Percentiles rank a stretch among this genome's conserved stretches.
phyloP scores from a whole-genome alignment of 2,888 invertebrate species.

The Monopis laevigella region DNA sequence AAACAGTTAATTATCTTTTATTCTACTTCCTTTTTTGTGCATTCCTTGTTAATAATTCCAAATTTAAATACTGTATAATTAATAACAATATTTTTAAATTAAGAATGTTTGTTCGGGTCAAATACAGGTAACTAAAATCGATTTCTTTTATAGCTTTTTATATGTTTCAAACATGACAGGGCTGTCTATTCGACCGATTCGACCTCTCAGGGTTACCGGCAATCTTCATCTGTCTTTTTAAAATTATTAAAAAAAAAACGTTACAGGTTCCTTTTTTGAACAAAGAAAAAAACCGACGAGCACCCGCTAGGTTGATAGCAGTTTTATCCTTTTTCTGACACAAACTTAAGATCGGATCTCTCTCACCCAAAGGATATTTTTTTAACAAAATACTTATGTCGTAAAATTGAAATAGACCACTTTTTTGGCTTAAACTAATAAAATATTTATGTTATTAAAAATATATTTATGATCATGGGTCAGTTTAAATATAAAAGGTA shows the following conservation, averaged over 20 bases:
- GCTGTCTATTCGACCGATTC: no score
- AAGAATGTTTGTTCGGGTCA: slow-evolving; percentile 3
- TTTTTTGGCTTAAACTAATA: slow-evolving; percentile 47
- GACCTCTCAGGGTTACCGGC: slow-evolving; percentile 22
- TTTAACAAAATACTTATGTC: slow-evolving; percentile 44
- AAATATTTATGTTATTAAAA: slow-evolving; percentile 59
- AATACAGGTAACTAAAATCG: background rate
- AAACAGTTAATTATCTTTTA: background rate
- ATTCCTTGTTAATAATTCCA: background rate
- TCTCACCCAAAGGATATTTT: slow-evolving; percentile 36
- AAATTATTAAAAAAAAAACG: slow-evolving; percentile 40
- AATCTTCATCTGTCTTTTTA: slow-evolving; percentile 58
- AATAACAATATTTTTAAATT: background rate
- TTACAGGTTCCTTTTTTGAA: slow-evolving; percentile 6
- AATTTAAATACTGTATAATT: background rate
- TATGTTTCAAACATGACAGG: slow-evolving; percentile 5
- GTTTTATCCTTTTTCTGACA: slow-evolving; percentile 58
- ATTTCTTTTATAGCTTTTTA: slow-evolving; percentile 6
- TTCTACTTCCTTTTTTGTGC: background rate
- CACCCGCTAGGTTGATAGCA: slow-evolving; percentile 50
- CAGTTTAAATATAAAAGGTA: no score
- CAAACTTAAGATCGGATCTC: slow-evolving; percentile 58
- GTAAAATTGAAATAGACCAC: slow-evolving; percentile 51
- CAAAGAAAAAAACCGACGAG: slow-evolving; percentile 34
- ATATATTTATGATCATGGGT: slow-evolving; percentile 48